Evolutionary conservation across 2,113 vertebrate species (phyloP).

Genomic region (Anoura caudifer): DNA sequence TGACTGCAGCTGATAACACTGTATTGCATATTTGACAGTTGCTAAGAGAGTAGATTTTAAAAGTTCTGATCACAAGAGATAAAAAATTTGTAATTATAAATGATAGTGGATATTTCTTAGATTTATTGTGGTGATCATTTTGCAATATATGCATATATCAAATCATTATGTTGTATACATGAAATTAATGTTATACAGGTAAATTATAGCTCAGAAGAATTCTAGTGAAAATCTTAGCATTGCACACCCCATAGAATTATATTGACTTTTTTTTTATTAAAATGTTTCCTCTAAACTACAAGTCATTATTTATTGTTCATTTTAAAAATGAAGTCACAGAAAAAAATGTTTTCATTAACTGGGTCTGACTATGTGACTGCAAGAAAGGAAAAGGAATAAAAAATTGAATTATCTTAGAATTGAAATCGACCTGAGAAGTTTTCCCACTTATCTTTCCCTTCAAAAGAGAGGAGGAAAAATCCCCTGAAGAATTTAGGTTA

Average conservation of each 20-base stretch:
- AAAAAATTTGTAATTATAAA: not conserved
- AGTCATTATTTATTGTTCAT: not conserved
- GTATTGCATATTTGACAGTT: not conserved
- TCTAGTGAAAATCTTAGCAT: not conserved
- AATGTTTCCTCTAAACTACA: not conserved
- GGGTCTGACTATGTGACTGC: not conserved
- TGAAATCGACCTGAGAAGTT: not conserved
- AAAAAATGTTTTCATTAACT: not conserved
- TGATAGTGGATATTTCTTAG: not conserved
- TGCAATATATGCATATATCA: not conserved
- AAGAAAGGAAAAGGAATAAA: constrained; percentile 23
- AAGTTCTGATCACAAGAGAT: not conserved
- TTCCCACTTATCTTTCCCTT: not conserved
- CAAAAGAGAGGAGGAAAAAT: not conserved
- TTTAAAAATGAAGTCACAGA: not conserved
- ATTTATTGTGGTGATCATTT: not conserved
- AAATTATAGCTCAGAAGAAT: not conserved
- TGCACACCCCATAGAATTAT: not conserved
- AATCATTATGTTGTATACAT: not conserved
- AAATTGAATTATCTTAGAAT: not conserved
- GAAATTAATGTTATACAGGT: not conserved
- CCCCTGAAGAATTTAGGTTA: not conserved
- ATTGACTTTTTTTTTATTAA: not conserved
- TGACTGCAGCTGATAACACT: not conserved
- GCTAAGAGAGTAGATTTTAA: not conserved